phyloP scores from a whole-genome alignment of 1,140 invertebrate genomes.

The Chironomus striatipennis region DNA sequence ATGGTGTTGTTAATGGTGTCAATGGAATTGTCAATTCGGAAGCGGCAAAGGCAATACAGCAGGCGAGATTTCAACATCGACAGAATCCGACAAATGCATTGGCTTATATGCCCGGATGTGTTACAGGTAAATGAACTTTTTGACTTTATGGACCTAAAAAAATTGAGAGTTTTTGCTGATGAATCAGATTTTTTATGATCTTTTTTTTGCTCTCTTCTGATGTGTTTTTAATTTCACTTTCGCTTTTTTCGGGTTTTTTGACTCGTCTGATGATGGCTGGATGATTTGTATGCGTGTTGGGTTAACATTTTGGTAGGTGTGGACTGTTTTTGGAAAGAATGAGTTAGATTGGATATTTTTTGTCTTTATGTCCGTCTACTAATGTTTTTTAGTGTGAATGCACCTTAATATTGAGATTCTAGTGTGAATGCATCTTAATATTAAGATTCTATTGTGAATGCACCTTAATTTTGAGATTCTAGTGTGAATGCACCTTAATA shows the following conservation, averaged over 20 bases:
- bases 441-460: too few species aligned
- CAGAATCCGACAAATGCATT: constrained; percentile 56
- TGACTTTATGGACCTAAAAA: constrained; percentile 26
- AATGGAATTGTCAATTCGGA: constrained; percentile 36
- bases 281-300: not conserved
- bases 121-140: constrained; percentile 53
- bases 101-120: constrained; percentile 80
- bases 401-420: not conserved
- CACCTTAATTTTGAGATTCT: too few species aligned
- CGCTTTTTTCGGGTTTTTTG: constrained; percentile 7
- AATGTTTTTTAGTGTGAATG: not conserved
- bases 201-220: too few species aligned
- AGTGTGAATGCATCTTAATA: too few species aligned
- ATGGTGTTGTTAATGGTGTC: constrained; percentile 46
- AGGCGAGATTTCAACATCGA: constrained; percentile 37
- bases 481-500: not conserved
- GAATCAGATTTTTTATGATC: too few species aligned
- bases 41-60: constrained; percentile 39
- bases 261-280: not conserved
- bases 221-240: constrained; percentile 27
- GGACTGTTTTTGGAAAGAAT: too few species aligned
- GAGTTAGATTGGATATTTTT: too few species aligned
- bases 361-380: not conserved
- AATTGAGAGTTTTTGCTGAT: too few species aligned
- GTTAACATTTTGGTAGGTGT: not conserved